phyloP scores from a whole-genome alignment of 23 tunicate genomes.

The Phallusia fumigata region DNA sequence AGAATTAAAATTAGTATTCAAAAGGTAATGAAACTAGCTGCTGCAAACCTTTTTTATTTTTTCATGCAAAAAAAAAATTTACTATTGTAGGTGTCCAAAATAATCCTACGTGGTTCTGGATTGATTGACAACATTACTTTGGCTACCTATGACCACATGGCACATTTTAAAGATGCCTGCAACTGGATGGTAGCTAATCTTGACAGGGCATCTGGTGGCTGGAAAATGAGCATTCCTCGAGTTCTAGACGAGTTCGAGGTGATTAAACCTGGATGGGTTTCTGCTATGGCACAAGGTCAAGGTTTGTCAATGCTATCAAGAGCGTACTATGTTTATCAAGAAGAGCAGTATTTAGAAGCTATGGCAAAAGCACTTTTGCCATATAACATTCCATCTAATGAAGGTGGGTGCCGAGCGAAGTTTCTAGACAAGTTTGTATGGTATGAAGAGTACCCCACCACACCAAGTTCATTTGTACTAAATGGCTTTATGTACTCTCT shows the following conservation, averaged over 20 bases:
- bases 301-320: conserved; percentile 75
- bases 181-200: conserved; percentile 71
- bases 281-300: conserved; percentile 99
- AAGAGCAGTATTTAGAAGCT: conserved; percentile 33
- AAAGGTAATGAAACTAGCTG: conserved; percentile 39
- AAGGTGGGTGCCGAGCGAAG: conserved; percentile 83
- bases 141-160: conserved; percentile 65
- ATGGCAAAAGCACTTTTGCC: conserved; percentile 65
- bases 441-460: conserved; percentile 98
- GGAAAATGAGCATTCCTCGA: conserved; percentile 72
- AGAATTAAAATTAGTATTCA: conserved; percentile 40
- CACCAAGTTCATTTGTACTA: conserved; percentile 78
- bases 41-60: not conserved
- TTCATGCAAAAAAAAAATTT: not conserved
- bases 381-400: conserved; percentile 50
- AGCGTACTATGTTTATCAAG: conserved; percentile 40
- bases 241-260: conserved; percentile 37
- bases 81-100: conserved; percentile 48
- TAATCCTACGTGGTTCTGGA: conserved; percentile 67
- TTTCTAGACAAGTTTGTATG: conserved; percentile 87
- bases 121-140: conserved; percentile 70
- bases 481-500: conserved; percentile 97
- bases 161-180: conserved; percentile 65
- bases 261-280: conserved; percentile 92
- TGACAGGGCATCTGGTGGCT: conserved; percentile 65